phyloP scores from a whole-genome alignment of 2,888 invertebrate genomes.

The Scaptomyza reducta region DNA sequence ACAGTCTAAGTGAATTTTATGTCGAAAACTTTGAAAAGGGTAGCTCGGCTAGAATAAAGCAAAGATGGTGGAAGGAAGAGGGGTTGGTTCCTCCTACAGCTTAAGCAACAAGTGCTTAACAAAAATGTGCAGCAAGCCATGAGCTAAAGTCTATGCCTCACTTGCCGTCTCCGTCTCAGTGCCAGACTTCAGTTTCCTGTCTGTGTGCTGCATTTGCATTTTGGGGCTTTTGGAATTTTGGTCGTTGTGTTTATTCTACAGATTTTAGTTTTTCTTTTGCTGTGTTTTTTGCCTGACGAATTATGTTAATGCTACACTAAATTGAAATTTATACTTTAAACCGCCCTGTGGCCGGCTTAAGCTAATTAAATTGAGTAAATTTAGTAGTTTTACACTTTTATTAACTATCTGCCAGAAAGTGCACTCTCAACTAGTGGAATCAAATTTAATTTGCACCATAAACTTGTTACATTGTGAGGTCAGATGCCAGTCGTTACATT shows the following conservation, averaged over 20 bases:
- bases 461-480: constrained; percentile 32
- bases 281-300: constrained; percentile 47
- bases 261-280: constrained; percentile 8
- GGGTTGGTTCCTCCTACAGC: constrained; percentile 27
- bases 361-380: constrained; percentile 69
- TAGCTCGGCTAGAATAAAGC: constrained; percentile 22
- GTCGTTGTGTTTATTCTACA: constrained; percentile 5
- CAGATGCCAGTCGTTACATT: constrained; percentile 41
- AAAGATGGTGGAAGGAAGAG: neutral
- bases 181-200: constrained; percentile 16
- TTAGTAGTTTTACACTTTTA: constrained; percentile 29
- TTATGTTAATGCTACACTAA: constrained; percentile 72
- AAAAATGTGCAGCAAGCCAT: constrained; percentile 66
- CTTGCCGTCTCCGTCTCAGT: neutral
- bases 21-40: constrained; percentile 76
- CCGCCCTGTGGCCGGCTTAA: constrained; percentile 55
- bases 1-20: constrained; percentile 77
- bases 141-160: constrained; percentile 36
- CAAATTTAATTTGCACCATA: constrained; percentile 31
- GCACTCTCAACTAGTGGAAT: constrained; percentile 30
- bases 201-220: constrained; percentile 60
- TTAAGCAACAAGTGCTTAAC: constrained; percentile 69
- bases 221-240: constrained; percentile 49
- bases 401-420: constrained; percentile 28
- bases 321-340: constrained; percentile 53